Conservation (phyloP, 2,888 invertebrate species). For the Macropis europaea region DNA sequence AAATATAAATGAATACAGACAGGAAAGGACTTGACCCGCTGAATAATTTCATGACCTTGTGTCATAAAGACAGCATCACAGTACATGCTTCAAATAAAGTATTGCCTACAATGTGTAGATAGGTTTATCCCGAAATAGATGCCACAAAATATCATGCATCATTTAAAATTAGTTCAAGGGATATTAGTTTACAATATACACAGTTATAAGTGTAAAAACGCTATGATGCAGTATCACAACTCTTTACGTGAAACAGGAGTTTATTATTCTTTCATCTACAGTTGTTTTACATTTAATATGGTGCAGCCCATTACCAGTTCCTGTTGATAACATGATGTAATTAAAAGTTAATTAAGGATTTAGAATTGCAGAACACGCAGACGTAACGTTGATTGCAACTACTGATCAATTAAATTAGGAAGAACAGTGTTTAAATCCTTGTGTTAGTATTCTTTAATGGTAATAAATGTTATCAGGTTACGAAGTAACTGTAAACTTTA, state of each 20-base stretch:
- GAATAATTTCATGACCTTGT: conserved; percentile 62
- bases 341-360: conserved; percentile 32
- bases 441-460: conserved; percentile 10
- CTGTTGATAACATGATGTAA: conserved; percentile 23
- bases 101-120: conserved; percentile 71
- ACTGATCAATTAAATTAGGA: conserved; percentile 18
- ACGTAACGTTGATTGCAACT: conserved; percentile 5
- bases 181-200: conserved; percentile 46
- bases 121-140: conserved; percentile 64
- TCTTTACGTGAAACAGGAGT: conserved; percentile 28
- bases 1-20: conserved; percentile 77
- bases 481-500: conserved; percentile 7
- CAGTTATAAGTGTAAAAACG: conserved; percentile 46
- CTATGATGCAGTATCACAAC: conserved; percentile 41
- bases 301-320: conserved; percentile 35
- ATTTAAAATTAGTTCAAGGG: conserved; percentile 43
- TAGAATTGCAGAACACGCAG: not conserved
- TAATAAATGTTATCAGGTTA: conserved; percentile 27
- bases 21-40: conserved; percentile 47
- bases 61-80: conserved; percentile 65
- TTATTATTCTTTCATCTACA: conserved; percentile 32
- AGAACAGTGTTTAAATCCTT: conserved; percentile 21
- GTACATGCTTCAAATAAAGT: conserved; percentile 70
- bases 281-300: conserved; percentile 22
- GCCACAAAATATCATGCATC: conserved; percentile 66